Evolutionary conservation across 1,140 invertebrate species (phyloP).

Genomic region (Tenebrio molitor): DNA sequence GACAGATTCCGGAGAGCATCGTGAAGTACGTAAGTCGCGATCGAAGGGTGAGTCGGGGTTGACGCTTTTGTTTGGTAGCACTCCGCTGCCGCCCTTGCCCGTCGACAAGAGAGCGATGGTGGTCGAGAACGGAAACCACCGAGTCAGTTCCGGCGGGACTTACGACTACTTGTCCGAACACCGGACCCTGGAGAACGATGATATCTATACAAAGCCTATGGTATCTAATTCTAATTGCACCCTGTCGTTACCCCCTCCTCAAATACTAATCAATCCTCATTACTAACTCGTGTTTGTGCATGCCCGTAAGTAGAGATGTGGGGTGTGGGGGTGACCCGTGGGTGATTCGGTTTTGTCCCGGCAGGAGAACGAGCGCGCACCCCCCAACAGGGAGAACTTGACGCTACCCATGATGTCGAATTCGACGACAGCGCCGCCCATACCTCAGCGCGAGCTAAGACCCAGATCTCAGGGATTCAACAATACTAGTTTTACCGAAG

Average conservation of each 20-base stretch:
- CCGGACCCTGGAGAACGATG: constrained; percentile 71
- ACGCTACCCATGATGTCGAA: constrained; percentile 60
- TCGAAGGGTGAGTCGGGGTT: too few species aligned
- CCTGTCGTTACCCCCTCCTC: background rate
- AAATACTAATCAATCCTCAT: constrained; percentile 3
- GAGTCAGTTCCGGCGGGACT: constrained; percentile 66
- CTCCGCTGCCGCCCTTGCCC: constrained; percentile 80
- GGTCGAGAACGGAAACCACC: constrained; percentile 66
- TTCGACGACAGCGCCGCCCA: constrained; percentile 68
- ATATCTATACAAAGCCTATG: constrained; percentile 76
- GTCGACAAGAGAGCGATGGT: constrained; percentile 67
- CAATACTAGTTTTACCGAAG: constrained; percentile 59
- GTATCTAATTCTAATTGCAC: constrained; percentile 53
- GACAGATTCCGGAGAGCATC: constrained; percentile 82
- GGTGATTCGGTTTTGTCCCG: constrained; percentile 1
- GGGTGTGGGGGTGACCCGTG: background rate
- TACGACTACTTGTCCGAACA: constrained; percentile 67
- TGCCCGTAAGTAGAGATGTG: background rate
- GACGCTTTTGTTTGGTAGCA: too few species aligned
- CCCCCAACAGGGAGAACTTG: constrained; percentile 62
- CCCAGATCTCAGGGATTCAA: constrained; percentile 72
- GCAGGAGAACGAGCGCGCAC: constrained; percentile 53
- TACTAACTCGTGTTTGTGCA: constrained; percentile 21
- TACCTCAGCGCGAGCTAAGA: constrained; percentile 71
- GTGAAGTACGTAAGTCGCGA: constrained; percentile 74